phyloP scores from a whole-genome alignment of 2,113 vertebrate species.

The Danionella cerebrum region DNA sequence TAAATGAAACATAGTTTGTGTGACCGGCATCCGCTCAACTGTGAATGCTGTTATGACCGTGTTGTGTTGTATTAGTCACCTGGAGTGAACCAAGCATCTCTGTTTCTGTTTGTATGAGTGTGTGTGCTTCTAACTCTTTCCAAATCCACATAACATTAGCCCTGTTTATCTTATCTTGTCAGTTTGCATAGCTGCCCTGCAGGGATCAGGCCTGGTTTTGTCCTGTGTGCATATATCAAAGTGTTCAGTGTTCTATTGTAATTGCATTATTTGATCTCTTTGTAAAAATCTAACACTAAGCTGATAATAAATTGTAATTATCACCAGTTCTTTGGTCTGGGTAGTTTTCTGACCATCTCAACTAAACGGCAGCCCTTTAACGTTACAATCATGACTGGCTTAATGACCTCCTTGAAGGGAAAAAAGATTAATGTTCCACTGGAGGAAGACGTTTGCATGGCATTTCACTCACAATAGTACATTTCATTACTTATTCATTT shows the following conservation, averaged over 20 bases:
- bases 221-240: not conserved
- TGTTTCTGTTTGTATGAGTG: too few relatives aligned
- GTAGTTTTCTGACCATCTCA: too few relatives aligned
- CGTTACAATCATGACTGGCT: too few relatives aligned
- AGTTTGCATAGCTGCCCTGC: not conserved
- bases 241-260: slow-evolving; percentile 27
- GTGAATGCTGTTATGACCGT: slow-evolving; percentile 15
- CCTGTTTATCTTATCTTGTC: not conserved
- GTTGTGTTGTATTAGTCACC: slow-evolving; percentile 1
- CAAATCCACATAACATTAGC: not conserved
- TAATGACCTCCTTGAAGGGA: too few relatives aligned
- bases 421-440: too few relatives aligned
- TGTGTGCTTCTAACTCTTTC: not conserved
- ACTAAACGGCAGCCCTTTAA: too few relatives aligned
- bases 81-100: slow-evolving; percentile 5
- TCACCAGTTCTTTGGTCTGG: not conserved
- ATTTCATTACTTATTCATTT: too few relatives aligned
- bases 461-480: too few relatives aligned
- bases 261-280: slow-evolving; percentile 36
- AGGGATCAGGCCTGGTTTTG: not conserved
- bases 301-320: slow-evolving; percentile 40
- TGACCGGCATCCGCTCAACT: slow-evolving; percentile 15
- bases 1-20: not conserved
- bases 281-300: slow-evolving; percentile 33
- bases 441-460: too few relatives aligned